A percentile compares a stretch with the other conserved stretches of the same genome.
These are phyloP conservation scores for Montifringilla adamsi DNA, from an alignment of 2,113 vertebrate species.

Conservation along the genomic window DNA sequence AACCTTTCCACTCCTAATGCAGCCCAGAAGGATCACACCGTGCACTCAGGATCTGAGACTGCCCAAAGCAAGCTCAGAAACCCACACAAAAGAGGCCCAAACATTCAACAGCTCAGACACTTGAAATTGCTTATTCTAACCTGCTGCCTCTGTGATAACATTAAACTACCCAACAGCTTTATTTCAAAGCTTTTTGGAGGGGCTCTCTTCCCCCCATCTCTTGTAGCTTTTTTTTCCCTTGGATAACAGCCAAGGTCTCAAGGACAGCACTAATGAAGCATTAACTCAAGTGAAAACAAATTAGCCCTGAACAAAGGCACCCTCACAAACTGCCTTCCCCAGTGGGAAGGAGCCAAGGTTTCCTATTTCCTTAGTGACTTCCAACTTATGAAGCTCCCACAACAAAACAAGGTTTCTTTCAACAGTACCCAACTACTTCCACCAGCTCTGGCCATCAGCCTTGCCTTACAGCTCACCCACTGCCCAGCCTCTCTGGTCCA, in stretches of 20 bases:
- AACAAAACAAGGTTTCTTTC: constrained; percentile 32
- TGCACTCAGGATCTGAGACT: background rate
- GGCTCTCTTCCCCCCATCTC: background rate
- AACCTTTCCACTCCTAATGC: background rate
- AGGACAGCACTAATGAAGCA: constrained; percentile 48
- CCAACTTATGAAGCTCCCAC: background rate
- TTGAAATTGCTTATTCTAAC: background rate
- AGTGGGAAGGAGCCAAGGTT: constrained; percentile 15
- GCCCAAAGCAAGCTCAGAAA: background rate
- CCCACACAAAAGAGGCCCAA: background rate
- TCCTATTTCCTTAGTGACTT: constrained; percentile 35
- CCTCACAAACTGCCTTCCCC: background rate
- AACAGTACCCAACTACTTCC: background rate
- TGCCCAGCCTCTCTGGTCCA: background rate
- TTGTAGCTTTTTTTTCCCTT: background rate
- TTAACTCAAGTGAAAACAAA: constrained; percentile 65
- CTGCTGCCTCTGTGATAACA: background rate
- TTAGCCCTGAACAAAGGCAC: constrained; percentile 29
- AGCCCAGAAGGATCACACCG: background rate
- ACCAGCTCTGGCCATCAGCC: background rate
- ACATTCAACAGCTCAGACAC: background rate
- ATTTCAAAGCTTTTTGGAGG: constrained; percentile 39
- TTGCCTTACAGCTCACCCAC: background rate
- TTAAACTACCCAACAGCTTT: background rate
- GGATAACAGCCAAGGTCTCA: constrained; percentile 57